A percentile compares a stretch with the other conserved stretches of the same genome.
Evolutionary conservation across 2,113 vertebrate genomes (phyloP).

Genomic region (Ranitomeya variabilis): DNA sequence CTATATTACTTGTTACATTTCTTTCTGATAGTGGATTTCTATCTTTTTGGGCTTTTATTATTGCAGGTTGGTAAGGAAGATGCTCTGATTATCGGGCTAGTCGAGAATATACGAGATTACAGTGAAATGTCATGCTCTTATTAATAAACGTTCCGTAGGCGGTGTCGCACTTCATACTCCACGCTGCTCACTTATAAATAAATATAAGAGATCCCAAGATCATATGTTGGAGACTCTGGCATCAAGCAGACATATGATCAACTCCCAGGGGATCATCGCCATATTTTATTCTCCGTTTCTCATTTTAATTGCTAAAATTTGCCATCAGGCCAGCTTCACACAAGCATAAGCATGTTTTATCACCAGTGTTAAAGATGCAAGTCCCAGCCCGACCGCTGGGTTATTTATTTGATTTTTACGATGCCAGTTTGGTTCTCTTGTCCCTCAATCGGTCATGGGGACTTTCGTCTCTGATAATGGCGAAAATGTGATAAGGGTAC

Average conservation of each 20-base stretch:
- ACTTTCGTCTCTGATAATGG: no score
- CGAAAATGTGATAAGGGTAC: no score
- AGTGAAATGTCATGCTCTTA: background rate
- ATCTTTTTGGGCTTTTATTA: background rate
- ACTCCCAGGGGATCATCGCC: background rate
- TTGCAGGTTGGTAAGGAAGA: background rate
- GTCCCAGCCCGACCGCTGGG: no score
- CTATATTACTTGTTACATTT: no score
- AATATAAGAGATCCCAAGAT: background rate
- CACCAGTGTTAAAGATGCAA: no score
- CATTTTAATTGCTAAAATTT: no score
- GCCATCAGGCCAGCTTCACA: no score
- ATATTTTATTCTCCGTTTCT: no score
- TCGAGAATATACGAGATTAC: background rate
- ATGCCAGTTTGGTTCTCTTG: no score
- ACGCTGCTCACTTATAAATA: background rate
- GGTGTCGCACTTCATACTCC: background rate
- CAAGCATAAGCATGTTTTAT: no score
- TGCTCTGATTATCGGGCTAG: background rate
- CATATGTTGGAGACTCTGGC: background rate
- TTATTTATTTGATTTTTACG: no score
- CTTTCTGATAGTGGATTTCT: background rate
- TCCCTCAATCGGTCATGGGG: no score
- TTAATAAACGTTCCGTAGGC: background rate
- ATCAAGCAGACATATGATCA: background rate